A percentile compares a stretch with the other conserved stretches of the same genome.
These are phyloP conservation scores for Tychaedon coryphoeus DNA, from an alignment of 2,113 vertebrate species.

Conservation along the genomic window DNA sequence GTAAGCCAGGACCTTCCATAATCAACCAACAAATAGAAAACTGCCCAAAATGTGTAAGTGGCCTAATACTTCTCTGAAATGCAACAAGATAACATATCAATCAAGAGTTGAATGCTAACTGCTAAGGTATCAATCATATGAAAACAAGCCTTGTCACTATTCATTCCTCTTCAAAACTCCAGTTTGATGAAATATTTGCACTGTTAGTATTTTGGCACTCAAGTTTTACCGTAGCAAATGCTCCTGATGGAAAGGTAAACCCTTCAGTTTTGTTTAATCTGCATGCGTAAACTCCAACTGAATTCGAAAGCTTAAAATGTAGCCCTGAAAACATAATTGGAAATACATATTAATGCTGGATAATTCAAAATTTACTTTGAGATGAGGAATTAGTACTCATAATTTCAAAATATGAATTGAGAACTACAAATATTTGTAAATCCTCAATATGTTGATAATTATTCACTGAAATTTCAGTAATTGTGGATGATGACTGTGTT, in stretches of 20 bases:
- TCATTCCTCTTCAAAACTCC: background rate
- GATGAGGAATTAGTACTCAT: background rate
- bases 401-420: background rate
- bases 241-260: background rate
- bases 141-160: background rate
- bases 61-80: background rate
- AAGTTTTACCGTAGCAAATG: background rate
- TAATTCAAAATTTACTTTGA: conserved; percentile 2
- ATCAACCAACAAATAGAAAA: background rate
- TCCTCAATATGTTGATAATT: conserved; percentile 5
- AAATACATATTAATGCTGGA: background rate
- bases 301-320: background rate
- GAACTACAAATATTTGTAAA: conserved; percentile 42
- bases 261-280: background rate
- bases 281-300: background rate
- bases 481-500: background rate
- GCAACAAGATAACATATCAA: background rate
- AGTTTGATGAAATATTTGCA: background rate
- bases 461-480: conserved; percentile 26
- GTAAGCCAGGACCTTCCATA: background rate
- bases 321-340: background rate
- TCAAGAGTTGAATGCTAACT: background rate
- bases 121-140: background rate
- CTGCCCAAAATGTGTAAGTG: background rate
- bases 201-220: background rate